Percentiles rank a stretch among this genome's conserved stretches.
Conservation (phyloP, 2,113 vertebrate species). For the Zosterops hypoxanthus region DNA sequence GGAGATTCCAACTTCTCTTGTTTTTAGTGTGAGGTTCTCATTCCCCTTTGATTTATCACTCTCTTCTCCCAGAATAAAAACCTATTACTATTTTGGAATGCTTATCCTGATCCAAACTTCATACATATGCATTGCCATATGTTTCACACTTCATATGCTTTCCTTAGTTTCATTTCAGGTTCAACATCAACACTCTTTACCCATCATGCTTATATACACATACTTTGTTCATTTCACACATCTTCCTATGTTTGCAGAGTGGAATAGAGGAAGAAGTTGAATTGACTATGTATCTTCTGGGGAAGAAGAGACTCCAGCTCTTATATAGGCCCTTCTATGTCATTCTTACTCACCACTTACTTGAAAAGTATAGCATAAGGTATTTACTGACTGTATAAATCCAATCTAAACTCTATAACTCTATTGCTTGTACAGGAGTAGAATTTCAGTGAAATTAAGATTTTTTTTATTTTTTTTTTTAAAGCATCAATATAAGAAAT, state of each 20-base stretch:
- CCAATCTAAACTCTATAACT: background rate
- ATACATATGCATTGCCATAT: slow-evolving; percentile 79
- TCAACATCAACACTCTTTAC: slow-evolving; percentile 72
- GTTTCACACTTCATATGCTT: slow-evolving; percentile 71
- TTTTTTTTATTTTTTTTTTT: background rate
- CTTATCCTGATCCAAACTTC: slow-evolving; percentile 68
- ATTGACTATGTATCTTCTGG: background rate
- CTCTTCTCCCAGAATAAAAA: slow-evolving; percentile 64
- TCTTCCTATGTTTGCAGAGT: slow-evolving; percentile 64
- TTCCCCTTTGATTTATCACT: slow-evolving; percentile 62
- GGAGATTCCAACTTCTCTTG: slow-evolving; percentile 66
- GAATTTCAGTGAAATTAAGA: background rate
- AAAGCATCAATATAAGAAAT: background rate
- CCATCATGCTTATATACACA: slow-evolving; percentile 69
- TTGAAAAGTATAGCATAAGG: background rate
- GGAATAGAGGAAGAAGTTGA: slow-evolving; percentile 13
- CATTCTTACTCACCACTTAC: background rate
- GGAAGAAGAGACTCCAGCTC: background rate
- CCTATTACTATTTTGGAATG: slow-evolving; percentile 65
- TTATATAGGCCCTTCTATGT: background rate
- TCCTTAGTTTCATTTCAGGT: slow-evolving; percentile 70
- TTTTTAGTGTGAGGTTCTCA: slow-evolving; percentile 68
- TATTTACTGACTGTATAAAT: background rate
- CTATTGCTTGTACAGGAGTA: background rate
- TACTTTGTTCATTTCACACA: slow-evolving; percentile 69